Evolutionary conservation across 2,888 invertebrate genomes (phyloP), one percentile per base, ranked within the genome.

Genomic region (Stomorhina lunata): DNA sequence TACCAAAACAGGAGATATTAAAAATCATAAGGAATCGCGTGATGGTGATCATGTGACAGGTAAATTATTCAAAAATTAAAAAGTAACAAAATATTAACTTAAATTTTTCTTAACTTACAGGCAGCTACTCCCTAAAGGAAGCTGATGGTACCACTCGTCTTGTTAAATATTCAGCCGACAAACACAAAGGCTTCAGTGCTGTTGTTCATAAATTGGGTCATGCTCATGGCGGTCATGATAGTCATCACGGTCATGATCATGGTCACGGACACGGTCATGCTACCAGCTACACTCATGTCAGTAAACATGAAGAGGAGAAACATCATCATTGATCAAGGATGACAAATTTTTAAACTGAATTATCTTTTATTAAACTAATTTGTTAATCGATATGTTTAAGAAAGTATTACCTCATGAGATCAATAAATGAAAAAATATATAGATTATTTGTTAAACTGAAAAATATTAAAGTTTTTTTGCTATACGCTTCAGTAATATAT

Each of bases 31-130:
- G 86, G 92, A 92, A 86, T 88, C 90, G 69, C 89, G 92, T 40
- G 91, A 92, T 84, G 92, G 92, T 4, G 92, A 92, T 84, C 84
- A 87, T 71, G 92, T 92, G 15, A 92, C 68, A 15, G 81, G 81
- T 77, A 68, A 40, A 32, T 55, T 4, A 2, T 0, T 1, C 1
- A 25, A 9, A 25, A 0, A 27, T 9, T 3, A 27, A 10, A 7
- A 20, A 5, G 1, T 12, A 7, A 4, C 22, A 4, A 2, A 29
- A 7, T 7, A 43, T 7, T 4, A 1, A 9, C 6, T 27, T 43
- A 25, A 9, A 17, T 37, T 34, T 50, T 22, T n/a, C 2, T 25
- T n/a, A 7, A n/a, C 57, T 45, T 6, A 3, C 17, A 63, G 59
- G 71, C 4, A 59, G 37, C 17, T 72, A 71, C 45, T 29, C 57